Base-by-base conservation (phyloP, 2,888 invertebrate species). In the Cynaeus angustus region DNA sequence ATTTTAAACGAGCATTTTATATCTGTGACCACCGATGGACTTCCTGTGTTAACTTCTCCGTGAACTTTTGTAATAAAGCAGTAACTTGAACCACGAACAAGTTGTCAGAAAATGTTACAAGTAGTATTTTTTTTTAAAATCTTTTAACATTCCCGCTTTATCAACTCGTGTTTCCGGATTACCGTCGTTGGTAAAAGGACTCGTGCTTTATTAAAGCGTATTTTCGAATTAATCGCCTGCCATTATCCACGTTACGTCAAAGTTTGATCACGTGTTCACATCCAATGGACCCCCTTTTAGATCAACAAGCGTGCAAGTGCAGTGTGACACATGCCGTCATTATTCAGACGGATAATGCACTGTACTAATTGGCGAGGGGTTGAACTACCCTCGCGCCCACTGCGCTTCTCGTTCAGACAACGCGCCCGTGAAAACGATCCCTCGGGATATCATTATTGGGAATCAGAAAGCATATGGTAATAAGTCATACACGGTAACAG, bases 271-370 rank as follows among this genome's bases (percentile, higher is more conserved):
- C 66, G 66, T 67, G 66, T 67, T 30, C 52, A 16, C 52, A 68
- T 68, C 48, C n/a, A 64, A 21, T 48, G 16, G 28, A 12, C 28
- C 61, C 55, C 61, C 72, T 74, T 74, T 72, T 75, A 77, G 78
- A 80, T 81, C 80, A 80, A 81, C 79, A 79, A 82, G 81, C 82
- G 80, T 82, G 82, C 83, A 83, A 83, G 83, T 84, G 81, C 81
- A 83, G 83, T 79, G 80, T 81, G 83, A 84, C 83, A 84, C 83
- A 83, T 83, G 83, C 83, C 83, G 81, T 83, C 84, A 83, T 84
- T 83, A 84, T 84, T 82, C 79, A 77, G 77, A 76, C 77, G 83
- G 82, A 83, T 83, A 82, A 83, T 83, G 80, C 80, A 79, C 81
- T 75, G 76, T 52, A 75, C 83, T 83, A 84, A 84, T 84, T 83